Base-by-base conservation (phyloP, 2,888 invertebrate species). In the Eremobia ochroleuca region DNA sequence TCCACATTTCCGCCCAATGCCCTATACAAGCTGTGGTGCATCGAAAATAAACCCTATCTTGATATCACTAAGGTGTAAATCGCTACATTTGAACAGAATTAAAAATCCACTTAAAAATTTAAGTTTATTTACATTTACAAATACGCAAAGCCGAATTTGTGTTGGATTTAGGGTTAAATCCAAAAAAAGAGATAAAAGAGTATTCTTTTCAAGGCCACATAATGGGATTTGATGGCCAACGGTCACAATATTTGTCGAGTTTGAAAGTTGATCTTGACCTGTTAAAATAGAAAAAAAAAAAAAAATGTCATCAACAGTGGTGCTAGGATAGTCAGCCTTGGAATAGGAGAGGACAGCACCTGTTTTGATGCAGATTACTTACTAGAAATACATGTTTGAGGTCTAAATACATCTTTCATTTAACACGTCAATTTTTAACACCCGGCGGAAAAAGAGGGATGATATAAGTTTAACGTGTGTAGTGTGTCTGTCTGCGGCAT, bases 1-100 rank as follows among this genome's bases (percentile, higher is more conserved):
- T 94, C 94, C 93, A 92, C 91, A 93, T 94, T 96, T 97, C 96
- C 96, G 96, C 92, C 94, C 90, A 90, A 93, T 95, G 93, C 95
- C 95, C 95, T 94, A 93, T 88, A 91, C 89, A 85, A 91, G 87
- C 83, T 82, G 79, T 40, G 82, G 79, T 75, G 77, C 83, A 87
- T 88, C 84, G 59, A 93, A 90, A 90, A 89, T 92, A 79, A 86
- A 90, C 93, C 88, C 81, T 95, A 92, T 83, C 0, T 13, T 15
- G 31, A 77, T 79, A 15, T 0, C 0, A 64, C 79, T 92, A 90
- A 87, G 88, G 85, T 87, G 69, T 87, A 83, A 84, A 85, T 90
- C 78, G 46, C 64, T 64, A 0, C 34, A 40, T 28, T 21, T 46
- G 3, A 1, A 37, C 6, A 0, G 37, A 76, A 58, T 77, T 77